Conservation (phyloP, 2,888 invertebrate genomes). For the Criorhina ranunculi region DNA sequence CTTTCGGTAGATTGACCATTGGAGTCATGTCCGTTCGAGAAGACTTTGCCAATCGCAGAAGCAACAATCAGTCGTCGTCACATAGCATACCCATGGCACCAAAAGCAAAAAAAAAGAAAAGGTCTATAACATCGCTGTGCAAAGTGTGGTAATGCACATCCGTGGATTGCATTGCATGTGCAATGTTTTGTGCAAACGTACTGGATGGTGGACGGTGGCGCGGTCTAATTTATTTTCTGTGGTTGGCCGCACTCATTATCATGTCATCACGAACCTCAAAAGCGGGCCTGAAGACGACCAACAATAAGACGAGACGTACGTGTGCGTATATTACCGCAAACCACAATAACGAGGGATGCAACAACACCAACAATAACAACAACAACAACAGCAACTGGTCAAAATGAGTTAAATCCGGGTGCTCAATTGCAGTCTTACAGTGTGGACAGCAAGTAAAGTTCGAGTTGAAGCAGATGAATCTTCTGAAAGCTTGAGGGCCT, state of each 20-base stretch:
- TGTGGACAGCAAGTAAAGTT: conserved; percentile 14
- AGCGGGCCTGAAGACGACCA: conserved; percentile 31
- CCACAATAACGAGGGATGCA: conserved; percentile 50
- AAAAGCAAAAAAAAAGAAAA: conserved; percentile 28
- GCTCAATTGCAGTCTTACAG: conserved; percentile 40
- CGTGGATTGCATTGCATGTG: conserved; percentile 73
- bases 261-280: conserved; percentile 78
- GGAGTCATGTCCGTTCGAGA: conserved; percentile 25
- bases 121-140: conserved; percentile 15
- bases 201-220: conserved; percentile 63
- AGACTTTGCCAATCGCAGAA: conserved; percentile 21
- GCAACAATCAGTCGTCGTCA: conserved; percentile 29
- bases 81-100: conserved; percentile 18
- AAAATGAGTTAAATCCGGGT: conserved; percentile 54
- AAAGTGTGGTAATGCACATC: conserved; percentile 71
- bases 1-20: conserved; percentile 25
- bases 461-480: too few species aligned
- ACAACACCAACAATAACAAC: conserved; percentile 35
- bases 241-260: conserved; percentile 79
- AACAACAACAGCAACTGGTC: conserved; percentile 49
- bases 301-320: conserved; percentile 64
- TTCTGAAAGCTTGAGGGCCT: not conserved
- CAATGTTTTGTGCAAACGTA: conserved; percentile 36
- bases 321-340: conserved; percentile 67
- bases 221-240: conserved; percentile 78